Conservation (phyloP, 2,797 vertebrate species). For the Merluccius polli region DNA sequence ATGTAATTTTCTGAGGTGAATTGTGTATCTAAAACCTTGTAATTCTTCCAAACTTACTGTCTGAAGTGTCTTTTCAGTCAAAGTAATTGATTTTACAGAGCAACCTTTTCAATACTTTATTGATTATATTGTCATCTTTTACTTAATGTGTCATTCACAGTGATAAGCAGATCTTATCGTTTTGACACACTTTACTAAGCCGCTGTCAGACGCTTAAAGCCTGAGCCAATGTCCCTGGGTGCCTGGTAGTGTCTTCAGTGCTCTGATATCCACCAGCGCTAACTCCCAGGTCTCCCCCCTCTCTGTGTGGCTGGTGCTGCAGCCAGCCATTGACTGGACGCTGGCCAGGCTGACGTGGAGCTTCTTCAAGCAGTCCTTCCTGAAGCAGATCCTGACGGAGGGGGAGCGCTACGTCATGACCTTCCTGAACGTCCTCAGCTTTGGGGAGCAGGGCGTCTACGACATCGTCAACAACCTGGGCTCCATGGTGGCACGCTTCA, state of each 20-base stretch:
- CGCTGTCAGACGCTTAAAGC: no score
- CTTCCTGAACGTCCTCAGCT: conserved; percentile 93
- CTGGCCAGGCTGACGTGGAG: conserved; percentile 90
- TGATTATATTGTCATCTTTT: neutral
- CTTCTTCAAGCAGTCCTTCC: conserved; percentile 97
- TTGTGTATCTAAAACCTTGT: no score
- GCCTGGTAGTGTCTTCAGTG: no score
- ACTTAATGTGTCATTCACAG: neutral
- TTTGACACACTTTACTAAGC: neutral
- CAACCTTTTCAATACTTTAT: neutral
- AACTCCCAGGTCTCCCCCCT: neutral
- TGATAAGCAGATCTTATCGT: no score
- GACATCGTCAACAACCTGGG: conserved; percentile 96
- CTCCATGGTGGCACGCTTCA: conserved; percentile 94
- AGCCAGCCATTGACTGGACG: conserved; percentile 85
- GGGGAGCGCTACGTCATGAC: conserved; percentile 98
- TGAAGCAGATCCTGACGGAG: conserved; percentile 97
- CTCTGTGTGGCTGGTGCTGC: conserved; percentile 13
- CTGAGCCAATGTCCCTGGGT: no score
- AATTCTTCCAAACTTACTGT: no score
- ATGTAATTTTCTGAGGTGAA: no score
- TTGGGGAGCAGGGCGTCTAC: conserved; percentile 95
- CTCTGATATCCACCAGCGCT: neutral
- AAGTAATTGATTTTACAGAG: no score
- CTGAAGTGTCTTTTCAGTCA: no score